A percentile compares a stretch with the other conserved stretches of the same genome.
These are phyloP conservation scores for Lysiphlebus fabarum DNA, from an alignment of 1,140 invertebrate genomes.

Conservation along the genomic window DNA sequence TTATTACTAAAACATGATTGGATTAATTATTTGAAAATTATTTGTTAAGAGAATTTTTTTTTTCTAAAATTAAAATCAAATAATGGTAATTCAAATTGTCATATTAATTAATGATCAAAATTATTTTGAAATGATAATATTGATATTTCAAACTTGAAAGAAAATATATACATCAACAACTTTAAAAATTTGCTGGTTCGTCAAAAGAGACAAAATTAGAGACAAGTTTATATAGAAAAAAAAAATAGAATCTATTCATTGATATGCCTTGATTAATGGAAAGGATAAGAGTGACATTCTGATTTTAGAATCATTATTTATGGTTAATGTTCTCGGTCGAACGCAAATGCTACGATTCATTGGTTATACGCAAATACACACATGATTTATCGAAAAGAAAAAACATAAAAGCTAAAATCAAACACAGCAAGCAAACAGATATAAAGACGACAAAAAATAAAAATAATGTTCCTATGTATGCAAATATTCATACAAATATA, in stretches of 20 bases:
- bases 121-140: too few relatives aligned
- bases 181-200: slow-evolving; percentile 3
- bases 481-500: neutral
- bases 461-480: neutral
- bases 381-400: slow-evolving; percentile 9
- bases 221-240: neutral
- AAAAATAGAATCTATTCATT: slow-evolving; percentile 4
- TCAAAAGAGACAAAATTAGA: neutral
- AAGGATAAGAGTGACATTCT: slow-evolving; percentile 8
- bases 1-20: too few relatives aligned
- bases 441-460: neutral
- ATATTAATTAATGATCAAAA: too few relatives aligned
- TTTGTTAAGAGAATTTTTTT: too few relatives aligned
- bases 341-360: slow-evolving; percentile 10
- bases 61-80: too few relatives aligned
- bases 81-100: too few relatives aligned
- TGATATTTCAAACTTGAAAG: too few relatives aligned
- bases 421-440: neutral
- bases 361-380: neutral
- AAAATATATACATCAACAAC: neutral
- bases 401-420: neutral
- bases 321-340: slow-evolving; percentile 1
- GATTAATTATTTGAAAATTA: too few relatives aligned
- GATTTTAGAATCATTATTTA: slow-evolving; percentile 2
- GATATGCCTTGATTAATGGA: slow-evolving; percentile 9